Evolutionary conservation across 2,888 invertebrate genomes (phyloP).

Genomic region (Lacanobia oleracea): DNA sequence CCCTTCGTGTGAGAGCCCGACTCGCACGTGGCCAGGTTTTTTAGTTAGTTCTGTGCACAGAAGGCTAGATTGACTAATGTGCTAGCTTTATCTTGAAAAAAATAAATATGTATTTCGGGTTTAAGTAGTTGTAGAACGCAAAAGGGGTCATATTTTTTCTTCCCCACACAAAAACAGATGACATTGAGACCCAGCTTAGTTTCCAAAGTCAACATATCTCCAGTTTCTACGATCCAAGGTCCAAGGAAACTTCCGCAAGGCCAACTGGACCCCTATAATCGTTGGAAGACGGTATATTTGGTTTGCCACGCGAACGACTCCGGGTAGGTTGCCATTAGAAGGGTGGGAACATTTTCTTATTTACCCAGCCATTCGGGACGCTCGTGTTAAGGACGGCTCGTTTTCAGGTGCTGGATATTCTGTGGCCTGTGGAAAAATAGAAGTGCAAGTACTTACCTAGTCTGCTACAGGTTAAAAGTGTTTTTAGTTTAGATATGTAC

Average conservation of each 20-base stretch:
- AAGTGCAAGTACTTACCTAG: not conserved
- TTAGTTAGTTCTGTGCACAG: no score
- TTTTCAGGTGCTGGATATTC: constrained; percentile 26
- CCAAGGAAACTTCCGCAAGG: constrained; percentile 58
- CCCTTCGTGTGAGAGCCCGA: no score
- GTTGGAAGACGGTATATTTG: constrained; percentile 70
- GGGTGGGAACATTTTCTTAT: constrained; percentile 80
- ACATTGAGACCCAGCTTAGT: constrained; percentile 7
- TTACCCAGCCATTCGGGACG: constrained; percentile 72
- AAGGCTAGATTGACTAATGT: no score
- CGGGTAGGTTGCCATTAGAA: constrained; percentile 74
- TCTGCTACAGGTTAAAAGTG: not conserved
- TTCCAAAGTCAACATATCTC: constrained; percentile 41
- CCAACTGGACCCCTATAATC: constrained; percentile 70
- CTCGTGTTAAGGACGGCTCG: constrained; percentile 61
- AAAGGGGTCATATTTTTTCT: no score
- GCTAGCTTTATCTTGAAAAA: no score
- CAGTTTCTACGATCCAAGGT: constrained; percentile 44
- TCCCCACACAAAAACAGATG: constrained; percentile 8
- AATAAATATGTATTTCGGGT: no score
- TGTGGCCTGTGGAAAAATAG: constrained; percentile 3
- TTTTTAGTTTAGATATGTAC: not conserved
- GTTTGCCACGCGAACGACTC: constrained; percentile 65
- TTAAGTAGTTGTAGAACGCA: not conserved
- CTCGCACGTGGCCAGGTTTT: no score